Percentiles rank a stretch among this genome's conserved stretches.
Evolutionary conservation across 2,797 vertebrate genomes (phyloP).

Genomic region (Acanthopagrus latus): DNA sequence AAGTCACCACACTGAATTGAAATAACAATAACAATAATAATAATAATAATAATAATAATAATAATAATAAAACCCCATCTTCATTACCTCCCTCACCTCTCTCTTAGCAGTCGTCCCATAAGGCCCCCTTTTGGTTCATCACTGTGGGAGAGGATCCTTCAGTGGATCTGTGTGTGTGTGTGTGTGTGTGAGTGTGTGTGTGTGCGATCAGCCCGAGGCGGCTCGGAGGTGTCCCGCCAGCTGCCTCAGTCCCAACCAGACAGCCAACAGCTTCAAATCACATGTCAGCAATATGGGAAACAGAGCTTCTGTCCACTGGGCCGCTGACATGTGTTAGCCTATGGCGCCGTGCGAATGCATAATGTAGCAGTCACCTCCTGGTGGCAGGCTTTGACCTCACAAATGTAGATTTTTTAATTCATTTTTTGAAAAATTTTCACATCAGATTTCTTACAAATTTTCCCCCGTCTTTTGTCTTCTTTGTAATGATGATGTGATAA

Average conservation of each 20-base stretch:
- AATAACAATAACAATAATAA: too few relatives aligned
- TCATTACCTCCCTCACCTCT: not conserved
- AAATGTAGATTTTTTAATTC: constrained; percentile 43
- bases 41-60: too few relatives aligned
- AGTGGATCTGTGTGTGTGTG: constrained; percentile 35
- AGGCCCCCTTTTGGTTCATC: constrained; percentile 61
- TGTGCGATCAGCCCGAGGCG: constrained; percentile 75
- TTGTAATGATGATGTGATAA: constrained; percentile 63
- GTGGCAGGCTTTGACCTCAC: constrained; percentile 67
- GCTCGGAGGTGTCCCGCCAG: constrained; percentile 83
- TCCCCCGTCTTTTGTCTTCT: constrained; percentile 45
- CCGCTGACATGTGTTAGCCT: constrained; percentile 83
- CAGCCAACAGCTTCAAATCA: constrained; percentile 88
- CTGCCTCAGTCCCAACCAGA: constrained; percentile 85
- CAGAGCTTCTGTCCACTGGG: constrained; percentile 84
- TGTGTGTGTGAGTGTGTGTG: constrained; percentile 14
- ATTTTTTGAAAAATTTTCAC: too few relatives aligned
- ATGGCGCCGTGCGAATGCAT: constrained; percentile 79
- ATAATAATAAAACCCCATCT: too few relatives aligned
- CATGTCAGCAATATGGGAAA: constrained; percentile 89
- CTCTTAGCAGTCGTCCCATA: constrained; percentile 52
- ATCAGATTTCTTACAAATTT: constrained; percentile 26
- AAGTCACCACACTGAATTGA: not conserved
- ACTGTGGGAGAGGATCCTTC: constrained; percentile 62
- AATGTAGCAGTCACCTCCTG: constrained; percentile 81